Base-by-base conservation (phyloP, 2,113 vertebrate genomes). In the Scartelaos histophorus region DNA sequence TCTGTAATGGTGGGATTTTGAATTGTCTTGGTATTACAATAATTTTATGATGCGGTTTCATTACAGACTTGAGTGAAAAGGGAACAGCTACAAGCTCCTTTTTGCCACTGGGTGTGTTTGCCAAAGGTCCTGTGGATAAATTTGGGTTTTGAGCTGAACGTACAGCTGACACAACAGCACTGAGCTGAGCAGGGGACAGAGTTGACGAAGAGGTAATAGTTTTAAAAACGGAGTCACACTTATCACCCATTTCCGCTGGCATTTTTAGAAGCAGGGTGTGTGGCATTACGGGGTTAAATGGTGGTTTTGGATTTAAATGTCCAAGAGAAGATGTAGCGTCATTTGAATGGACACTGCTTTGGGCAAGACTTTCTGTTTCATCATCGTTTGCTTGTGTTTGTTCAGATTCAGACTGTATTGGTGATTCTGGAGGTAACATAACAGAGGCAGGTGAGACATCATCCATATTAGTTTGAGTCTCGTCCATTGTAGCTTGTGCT, bases 1-100 rank as follows among this genome's bases (percentile, higher is more conserved):
- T 3, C 19, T 46, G 65, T 66, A 43, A 45, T 46, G 43, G 5
- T 24, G 65, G 19, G 22, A 46, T 13, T 66, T 22, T 66, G 38
- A n/a, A 0, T 3, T 29, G 47, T 69, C 70, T 79, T 60, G 81
- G 74, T 72, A 81, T 21, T 68, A 81, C 35, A 49, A 77, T 67
- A 21, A 85, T 62, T 82, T 78, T 77, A 13, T 25, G 61, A 0
- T 11, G 51, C 19, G 60, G 54, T 54, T 6, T 9, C 25, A 13
- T 22, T 13, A 3, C 43, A 22, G 45, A n/a, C 11, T 67, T 43
- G 1, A 70, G 61, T 68, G 9, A 49, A 56, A 58, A 72, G 7
- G 66, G 49, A 16, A 25, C 12, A 16, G 47, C 47, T 0, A 25
- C 51, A 21, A 80, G 57, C 38, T 45, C 51, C 54, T 24, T 61